Evolutionary conservation across 2,888 invertebrate genomes (phyloP).

Genomic region (Therioaphis trifolii): DNA sequence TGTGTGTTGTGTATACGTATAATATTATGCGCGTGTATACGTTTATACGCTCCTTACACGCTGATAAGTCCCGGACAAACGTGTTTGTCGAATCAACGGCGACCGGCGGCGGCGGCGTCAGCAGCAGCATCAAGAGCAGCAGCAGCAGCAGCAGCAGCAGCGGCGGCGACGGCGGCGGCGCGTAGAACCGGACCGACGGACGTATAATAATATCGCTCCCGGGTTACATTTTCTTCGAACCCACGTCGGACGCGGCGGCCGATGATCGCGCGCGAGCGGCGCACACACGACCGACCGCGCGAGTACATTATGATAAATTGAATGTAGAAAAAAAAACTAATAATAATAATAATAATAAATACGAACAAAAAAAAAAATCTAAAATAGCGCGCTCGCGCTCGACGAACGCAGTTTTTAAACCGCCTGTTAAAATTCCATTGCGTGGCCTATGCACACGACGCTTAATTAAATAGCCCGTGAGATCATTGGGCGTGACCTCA

Average conservation of each 20-base stretch:
- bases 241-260: constrained; percentile 39
- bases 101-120: constrained; percentile 9
- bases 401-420: constrained; percentile 37
- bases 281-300: background rate
- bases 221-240: constrained; percentile 59
- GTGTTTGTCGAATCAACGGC: constrained; percentile 53
- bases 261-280: background rate
- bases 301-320: constrained; percentile 61
- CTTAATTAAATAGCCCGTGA: constrained; percentile 62
- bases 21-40: background rate
- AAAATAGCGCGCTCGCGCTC: background rate
- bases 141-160: background rate
- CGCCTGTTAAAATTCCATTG: constrained; percentile 58
- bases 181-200: constrained; percentile 50
- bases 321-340: constrained; percentile 21
- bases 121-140: constrained; percentile 16
- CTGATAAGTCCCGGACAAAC: constrained; percentile 59
- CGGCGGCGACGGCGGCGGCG: background rate
- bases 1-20: background rate
- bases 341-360: constrained; percentile 45
- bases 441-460: constrained; percentile 54
- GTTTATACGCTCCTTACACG: constrained; percentile 1
- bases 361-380: constrained; percentile 21
- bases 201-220: constrained; percentile 46
- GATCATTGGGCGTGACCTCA: constrained; percentile 59